Evolutionary conservation across 2,888 invertebrate genomes (phyloP).

Genomic region (Pseudanteris insignis): DNA sequence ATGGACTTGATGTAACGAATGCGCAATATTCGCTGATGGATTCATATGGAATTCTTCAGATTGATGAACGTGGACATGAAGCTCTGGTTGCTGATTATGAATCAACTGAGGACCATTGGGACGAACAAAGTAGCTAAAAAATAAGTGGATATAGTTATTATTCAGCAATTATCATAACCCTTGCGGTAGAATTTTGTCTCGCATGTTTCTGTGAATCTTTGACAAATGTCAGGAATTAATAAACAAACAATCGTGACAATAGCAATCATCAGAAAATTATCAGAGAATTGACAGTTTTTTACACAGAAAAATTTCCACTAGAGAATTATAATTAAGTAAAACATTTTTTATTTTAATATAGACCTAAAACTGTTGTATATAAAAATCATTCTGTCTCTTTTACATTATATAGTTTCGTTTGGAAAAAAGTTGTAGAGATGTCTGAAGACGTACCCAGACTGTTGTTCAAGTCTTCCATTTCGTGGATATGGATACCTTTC

Average conservation of each 20-base stretch:
- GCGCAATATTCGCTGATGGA: conserved; percentile 27
- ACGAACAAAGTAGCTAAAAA: conserved; percentile 55
- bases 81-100: conserved; percentile 49
- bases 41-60: conserved; percentile 54
- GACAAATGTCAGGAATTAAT: too few species aligned
- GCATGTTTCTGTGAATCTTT: too few species aligned
- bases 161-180: too few species aligned
- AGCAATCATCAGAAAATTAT: too few species aligned
- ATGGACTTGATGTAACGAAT: conserved; percentile 47
- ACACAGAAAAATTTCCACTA: too few species aligned
- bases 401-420: conserved; percentile 1
- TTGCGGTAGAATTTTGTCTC: too few species aligned
- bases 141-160: conserved; percentile 26
- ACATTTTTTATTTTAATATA: too few species aligned
- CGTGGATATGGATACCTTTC: conserved; percentile 63
- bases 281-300: too few species aligned
- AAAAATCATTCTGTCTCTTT: too few species aligned
- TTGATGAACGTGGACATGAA: conserved; percentile 62
- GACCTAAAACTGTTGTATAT: too few species aligned
- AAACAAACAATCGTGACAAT: too few species aligned
- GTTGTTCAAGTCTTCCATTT: conserved; percentile 47
- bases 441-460: conserved; percentile 36
- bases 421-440: background rate
- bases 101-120: conserved; percentile 46
- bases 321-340: too few species aligned